Conservation (phyloP, 2,113 vertebrate species). For the Coreoperca whiteheadi region DNA sequence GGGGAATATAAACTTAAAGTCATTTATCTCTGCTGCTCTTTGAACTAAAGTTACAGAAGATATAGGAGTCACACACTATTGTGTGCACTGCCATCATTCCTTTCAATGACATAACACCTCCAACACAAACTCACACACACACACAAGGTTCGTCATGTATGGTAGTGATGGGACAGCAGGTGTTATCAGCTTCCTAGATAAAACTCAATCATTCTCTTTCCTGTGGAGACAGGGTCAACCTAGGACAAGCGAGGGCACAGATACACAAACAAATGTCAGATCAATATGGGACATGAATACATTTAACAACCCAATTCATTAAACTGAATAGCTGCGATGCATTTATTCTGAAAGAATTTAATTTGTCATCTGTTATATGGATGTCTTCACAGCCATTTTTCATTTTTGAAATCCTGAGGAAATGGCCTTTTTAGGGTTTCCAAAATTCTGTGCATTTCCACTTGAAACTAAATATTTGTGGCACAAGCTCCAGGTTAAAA, state of each 20-base stretch:
- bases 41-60: conserved; percentile 18
- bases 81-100: conserved; percentile 6
- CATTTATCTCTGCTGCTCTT: conserved; percentile 36
- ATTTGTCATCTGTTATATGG: conserved; percentile 33
- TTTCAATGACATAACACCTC: conserved; percentile 8
- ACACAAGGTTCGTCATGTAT: conserved; percentile 28
- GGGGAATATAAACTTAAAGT: conserved; percentile 11
- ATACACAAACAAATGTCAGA: conserved; percentile 29
- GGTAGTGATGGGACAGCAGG: not conserved
- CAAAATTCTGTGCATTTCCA: not conserved
- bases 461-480: not conserved
- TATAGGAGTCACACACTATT: not conserved
- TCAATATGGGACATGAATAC: conserved; percentile 27
- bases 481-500: not conserved
- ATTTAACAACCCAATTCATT: conserved; percentile 26
- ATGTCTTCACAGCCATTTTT: conserved; percentile 20
- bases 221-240: conserved; percentile 11
- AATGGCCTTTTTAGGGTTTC: not conserved
- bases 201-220: conserved; percentile 38
- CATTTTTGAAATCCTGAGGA: not conserved
- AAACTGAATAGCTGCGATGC: conserved; percentile 17
- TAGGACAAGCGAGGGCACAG: conserved; percentile 18
- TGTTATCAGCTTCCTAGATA: conserved; percentile 29
- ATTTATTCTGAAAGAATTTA: conserved; percentile 25
- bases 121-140: not conserved